Conservation (phyloP, 2,113 vertebrate genomes). For the Lepus europaeus region DNA sequence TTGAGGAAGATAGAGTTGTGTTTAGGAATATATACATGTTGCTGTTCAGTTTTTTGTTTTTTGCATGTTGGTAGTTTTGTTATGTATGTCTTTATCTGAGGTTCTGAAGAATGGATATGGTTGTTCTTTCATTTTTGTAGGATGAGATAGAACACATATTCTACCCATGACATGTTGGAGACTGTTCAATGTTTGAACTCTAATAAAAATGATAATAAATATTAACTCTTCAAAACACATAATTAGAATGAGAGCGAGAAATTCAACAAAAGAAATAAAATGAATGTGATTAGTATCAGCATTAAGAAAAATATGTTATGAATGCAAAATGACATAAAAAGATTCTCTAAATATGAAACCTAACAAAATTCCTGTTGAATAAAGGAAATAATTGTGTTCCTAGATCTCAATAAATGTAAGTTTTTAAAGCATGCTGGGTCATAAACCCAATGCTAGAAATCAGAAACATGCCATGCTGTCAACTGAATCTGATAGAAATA, state of each 20-base stretch:
- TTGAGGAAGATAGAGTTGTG: not conserved
- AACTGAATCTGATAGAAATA: not conserved
- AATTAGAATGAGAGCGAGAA: not conserved
- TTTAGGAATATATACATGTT: not conserved
- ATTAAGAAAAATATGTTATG: not conserved
- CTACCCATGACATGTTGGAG: not conserved
- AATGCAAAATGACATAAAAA: not conserved
- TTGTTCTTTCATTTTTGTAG: not conserved
- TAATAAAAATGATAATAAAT: not conserved
- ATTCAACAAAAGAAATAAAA: not conserved
- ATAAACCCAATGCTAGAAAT: not conserved
- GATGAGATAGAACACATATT: not conserved
- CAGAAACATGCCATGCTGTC: not conserved
- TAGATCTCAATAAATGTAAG: not conserved
- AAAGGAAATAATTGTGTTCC: not conserved
- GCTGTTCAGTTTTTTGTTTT: not conserved
- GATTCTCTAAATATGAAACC: not conserved
- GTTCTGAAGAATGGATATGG: not conserved
- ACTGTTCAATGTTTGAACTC: not conserved
- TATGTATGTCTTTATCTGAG: constrained; percentile 6
- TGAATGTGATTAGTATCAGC: not conserved
- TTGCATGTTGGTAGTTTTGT: not conserved
- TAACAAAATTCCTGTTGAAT: not conserved
- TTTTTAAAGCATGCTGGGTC: not conserved
- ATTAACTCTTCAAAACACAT: not conserved